Conservation (phyloP, 2,888 invertebrate genomes). For the Brenthis ino region DNA sequence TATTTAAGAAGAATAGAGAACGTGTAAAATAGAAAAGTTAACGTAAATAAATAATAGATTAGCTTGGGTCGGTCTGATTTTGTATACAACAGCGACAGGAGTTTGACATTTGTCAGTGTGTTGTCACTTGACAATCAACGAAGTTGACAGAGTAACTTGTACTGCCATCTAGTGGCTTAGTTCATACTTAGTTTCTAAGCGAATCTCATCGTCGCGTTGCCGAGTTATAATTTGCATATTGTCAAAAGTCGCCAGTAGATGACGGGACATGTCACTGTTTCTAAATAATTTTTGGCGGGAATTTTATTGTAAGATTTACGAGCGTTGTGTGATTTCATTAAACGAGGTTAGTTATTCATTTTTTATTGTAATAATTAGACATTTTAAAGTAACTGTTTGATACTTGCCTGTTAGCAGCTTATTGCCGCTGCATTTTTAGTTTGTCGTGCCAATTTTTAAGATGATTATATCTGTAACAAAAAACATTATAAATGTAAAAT, state of each 20-base stretch:
- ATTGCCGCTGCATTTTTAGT: slow-evolving; percentile 74
- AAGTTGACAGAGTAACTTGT: slow-evolving; percentile 28
- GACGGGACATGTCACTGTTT: slow-evolving; percentile 46
- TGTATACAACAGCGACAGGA: slow-evolving; percentile 66
- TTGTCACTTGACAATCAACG: slow-evolving; percentile 43
- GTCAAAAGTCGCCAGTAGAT: slow-evolving; percentile 53
- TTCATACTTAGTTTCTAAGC: slow-evolving; percentile 32
- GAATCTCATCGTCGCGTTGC: slow-evolving; percentile 12
- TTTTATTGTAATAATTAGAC: neutral
- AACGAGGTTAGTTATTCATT: no score
- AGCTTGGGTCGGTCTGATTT: slow-evolving; percentile 74
- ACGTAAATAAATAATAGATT: slow-evolving; percentile 76
- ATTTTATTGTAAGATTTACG: slow-evolving; percentile 6
- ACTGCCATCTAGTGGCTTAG: slow-evolving; percentile 63
- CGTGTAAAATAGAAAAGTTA: slow-evolving; percentile 66
- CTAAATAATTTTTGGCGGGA: slow-evolving; percentile 32
- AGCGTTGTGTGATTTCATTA: neutral
- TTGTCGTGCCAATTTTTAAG: slow-evolving; percentile 44
- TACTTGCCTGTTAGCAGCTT: slow-evolving; percentile 73
- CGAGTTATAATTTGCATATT: slow-evolving; percentile 57
- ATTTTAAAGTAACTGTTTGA: neutral
- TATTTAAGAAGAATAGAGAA: slow-evolving; percentile 49
- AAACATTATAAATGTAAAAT: slow-evolving; percentile 16
- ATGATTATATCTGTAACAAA: slow-evolving; percentile 56
- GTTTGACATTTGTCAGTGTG: slow-evolving; percentile 47